Evolutionary conservation across 2,888 invertebrate species (phyloP).

Genomic region (Erebia ligea): DNA sequence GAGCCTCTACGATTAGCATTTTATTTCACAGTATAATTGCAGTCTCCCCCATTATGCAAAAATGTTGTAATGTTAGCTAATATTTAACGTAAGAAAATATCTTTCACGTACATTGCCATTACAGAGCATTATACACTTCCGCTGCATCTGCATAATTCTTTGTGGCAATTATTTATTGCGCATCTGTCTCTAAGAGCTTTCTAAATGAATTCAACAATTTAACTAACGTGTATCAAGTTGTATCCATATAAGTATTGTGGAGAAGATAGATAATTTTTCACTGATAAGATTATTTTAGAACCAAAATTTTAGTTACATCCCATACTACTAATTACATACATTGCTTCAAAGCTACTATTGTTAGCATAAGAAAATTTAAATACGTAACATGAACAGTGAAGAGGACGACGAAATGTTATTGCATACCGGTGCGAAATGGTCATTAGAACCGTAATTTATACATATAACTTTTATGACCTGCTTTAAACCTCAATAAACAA

Average conservation of each 20-base stretch:
- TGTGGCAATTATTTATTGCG: conserved; percentile 18
- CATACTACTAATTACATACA: not conserved
- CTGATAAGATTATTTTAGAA: not conserved
- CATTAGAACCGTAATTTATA: not conserved
- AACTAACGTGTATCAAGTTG: not conserved
- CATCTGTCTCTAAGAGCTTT: conserved; percentile 15
- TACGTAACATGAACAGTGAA: conserved; percentile 8
- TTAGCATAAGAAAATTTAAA: conserved; percentile 19
- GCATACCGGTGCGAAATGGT: conserved; percentile 24
- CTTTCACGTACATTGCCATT: conserved; percentile 35
- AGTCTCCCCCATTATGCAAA: conserved; percentile 36
- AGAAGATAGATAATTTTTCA: not conserved
- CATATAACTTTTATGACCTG: conserved; percentile 1
- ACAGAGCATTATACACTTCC: conserved; percentile 36
- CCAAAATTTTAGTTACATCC: not conserved
- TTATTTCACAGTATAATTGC: conserved; percentile 38
- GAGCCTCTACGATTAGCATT: conserved; percentile 35
- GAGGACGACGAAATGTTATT: conserved; percentile 14
- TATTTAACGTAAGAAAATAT: conserved; percentile 37
- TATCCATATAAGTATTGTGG: not conserved
- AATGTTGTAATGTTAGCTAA: conserved; percentile 40
- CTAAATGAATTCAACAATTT: not conserved
- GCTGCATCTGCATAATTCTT: conserved; percentile 28
- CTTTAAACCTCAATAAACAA: conserved; percentile 8
- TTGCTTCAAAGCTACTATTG: not conserved